Percentiles rank a stretch among this genome's conserved stretches.
Conservation (phyloP, 2,888 invertebrate species). For the Magallana nippona region DNA sequence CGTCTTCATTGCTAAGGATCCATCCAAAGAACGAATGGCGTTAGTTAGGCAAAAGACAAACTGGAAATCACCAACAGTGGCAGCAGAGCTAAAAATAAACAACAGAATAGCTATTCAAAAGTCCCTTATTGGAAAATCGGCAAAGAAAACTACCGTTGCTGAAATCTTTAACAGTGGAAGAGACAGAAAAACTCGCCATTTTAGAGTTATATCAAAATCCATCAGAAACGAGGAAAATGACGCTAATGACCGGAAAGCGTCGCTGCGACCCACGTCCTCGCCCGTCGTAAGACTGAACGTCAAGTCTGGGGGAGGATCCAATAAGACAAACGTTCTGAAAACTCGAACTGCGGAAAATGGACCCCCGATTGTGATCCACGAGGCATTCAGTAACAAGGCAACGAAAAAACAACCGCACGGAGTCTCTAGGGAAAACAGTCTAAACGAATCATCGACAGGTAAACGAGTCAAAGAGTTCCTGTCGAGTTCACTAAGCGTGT, state of each 20-base stretch:
- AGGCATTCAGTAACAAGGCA: not conserved
- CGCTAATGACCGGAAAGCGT: not conserved
- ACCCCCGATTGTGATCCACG: constrained; percentile 2
- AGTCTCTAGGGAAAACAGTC: not conserved
- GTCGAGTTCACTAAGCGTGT: not conserved
- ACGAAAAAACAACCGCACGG: not conserved
- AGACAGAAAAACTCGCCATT: constrained; percentile 64
- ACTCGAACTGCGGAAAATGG: not conserved
- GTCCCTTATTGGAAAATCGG: constrained; percentile 63
- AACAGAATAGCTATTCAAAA: constrained; percentile 70
- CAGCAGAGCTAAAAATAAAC: constrained; percentile 69
- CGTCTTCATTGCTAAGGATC: constrained; percentile 54
- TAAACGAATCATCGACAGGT: not conserved
- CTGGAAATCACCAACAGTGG: constrained; percentile 62
- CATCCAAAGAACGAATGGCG: constrained; percentile 63
- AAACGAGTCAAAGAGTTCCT: not conserved
- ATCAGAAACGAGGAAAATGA: constrained; percentile 31
- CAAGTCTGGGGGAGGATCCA: not conserved
- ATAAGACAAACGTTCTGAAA: constrained; percentile 2
- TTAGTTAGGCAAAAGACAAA: constrained; percentile 62
- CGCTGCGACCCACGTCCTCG: not conserved
- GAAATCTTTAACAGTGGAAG: constrained; percentile 66
- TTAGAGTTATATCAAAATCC: constrained; percentile 60
- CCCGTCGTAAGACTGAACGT: not conserved
- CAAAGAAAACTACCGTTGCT: constrained; percentile 65